Conservation (phyloP, 2,797 vertebrate species). For the Spea hammondii region DNA sequence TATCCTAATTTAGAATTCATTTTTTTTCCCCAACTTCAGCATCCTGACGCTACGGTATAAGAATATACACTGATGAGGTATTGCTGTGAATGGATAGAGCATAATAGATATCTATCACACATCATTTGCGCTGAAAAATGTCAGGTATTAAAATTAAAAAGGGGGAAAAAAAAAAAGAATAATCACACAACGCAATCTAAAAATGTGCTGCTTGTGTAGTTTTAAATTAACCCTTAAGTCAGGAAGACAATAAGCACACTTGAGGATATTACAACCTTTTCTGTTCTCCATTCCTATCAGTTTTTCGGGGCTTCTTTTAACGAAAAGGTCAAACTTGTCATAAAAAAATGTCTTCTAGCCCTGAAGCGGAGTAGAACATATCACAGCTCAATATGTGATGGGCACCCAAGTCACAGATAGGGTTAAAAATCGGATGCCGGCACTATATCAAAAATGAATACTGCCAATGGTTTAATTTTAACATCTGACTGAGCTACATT, state of each 20-base stretch:
- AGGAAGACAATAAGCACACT: too few species aligned
- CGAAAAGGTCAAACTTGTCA: background rate
- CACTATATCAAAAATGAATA: background rate
- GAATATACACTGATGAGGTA: constrained; percentile 25
- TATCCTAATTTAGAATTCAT: constrained; percentile 30
- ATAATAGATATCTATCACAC: constrained; percentile 44
- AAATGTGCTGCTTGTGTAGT: constrained; percentile 15
- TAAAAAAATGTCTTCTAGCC: background rate
- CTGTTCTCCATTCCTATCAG: too few species aligned
- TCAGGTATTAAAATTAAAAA: constrained; percentile 38
- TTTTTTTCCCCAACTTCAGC: constrained; percentile 15
- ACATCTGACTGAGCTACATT: background rate
- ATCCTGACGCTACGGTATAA: background rate
- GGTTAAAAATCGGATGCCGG: background rate
- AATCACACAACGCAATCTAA: constrained; percentile 25
- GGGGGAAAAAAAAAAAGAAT: constrained; percentile 5
- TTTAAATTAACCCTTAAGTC: constrained; percentile 29
- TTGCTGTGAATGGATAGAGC: constrained; percentile 3
- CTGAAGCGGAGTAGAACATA: background rate
- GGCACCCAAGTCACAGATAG: background rate
- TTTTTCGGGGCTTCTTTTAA: too few species aligned
- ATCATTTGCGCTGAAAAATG: constrained; percentile 48
- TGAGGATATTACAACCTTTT: too few species aligned
- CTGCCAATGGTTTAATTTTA: background rate
- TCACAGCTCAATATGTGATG: background rate